These are phyloP conservation scores for Catagonus wagneri DNA, from an alignment of 2,113 vertebrate genomes.

Conservation along the genomic window DNA sequence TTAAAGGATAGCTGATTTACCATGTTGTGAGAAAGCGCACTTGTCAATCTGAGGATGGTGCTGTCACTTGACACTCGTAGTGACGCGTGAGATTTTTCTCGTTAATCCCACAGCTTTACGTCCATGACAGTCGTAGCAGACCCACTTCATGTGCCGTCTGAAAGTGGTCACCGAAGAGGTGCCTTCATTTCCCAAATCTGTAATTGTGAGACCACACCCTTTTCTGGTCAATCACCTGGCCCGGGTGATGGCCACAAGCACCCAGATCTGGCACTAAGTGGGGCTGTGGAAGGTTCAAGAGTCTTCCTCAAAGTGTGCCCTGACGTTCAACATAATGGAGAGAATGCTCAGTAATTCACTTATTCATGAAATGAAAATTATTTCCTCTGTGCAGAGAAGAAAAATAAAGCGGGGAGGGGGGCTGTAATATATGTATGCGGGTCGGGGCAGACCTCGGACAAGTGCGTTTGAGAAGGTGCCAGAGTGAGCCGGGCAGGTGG, in stretches of 20 bases:
- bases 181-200: not conserved
- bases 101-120: not conserved
- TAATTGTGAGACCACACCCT: not conserved
- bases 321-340: not conserved
- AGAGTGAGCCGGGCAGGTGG: not conserved
- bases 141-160: not conserved
- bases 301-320: not conserved
- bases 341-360: not conserved
- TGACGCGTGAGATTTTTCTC: rapidly evolving
- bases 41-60: not conserved
- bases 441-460: not conserved
- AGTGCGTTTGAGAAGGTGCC: not conserved
- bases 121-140: not conserved
- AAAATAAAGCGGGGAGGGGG: not conserved
- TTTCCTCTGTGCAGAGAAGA: not conserved
- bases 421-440: not conserved
- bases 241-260: not conserved
- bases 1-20: too few relatives aligned
- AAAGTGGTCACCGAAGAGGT: not conserved
- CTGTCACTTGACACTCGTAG: not conserved
- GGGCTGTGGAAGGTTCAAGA: not conserved
- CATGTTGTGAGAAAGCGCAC: not conserved
- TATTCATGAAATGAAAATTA: not conserved
- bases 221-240: not conserved
- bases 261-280: not conserved